phyloP scores from a whole-genome alignment of 2,113 vertebrate genomes.

The Noctilio leporinus region DNA sequence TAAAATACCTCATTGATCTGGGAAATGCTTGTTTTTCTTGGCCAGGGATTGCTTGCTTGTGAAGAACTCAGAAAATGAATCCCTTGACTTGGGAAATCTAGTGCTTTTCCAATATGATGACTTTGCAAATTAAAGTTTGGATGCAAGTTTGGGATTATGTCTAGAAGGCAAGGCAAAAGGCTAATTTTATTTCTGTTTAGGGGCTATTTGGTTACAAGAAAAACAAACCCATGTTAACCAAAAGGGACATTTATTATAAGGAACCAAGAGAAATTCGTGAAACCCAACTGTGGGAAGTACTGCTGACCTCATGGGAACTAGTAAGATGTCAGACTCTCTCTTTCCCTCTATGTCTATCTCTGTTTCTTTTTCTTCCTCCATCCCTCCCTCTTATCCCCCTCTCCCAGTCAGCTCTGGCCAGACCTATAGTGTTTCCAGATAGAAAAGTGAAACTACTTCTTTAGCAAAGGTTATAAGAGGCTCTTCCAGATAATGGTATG shows the following conservation, averaged over 20 bases:
- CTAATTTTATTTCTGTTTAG: slow-evolving; percentile 41
- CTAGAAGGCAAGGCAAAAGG: slow-evolving; percentile 5
- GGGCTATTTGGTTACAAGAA: slow-evolving; percentile 32
- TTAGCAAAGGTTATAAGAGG: not conserved
- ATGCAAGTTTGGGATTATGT: not conserved
- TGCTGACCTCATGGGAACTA: not conserved
- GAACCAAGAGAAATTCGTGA: slow-evolving; percentile 23
- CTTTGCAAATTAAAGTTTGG: not conserved
- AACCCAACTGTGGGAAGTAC: not conserved
- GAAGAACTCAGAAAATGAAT: slow-evolving; percentile 19
- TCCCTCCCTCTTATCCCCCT: not conserved
- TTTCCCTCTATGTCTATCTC: not conserved
- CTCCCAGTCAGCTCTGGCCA: not conserved
- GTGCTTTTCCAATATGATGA: slow-evolving; percentile 36
- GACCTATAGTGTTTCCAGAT: not conserved
- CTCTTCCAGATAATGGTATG: not conserved
- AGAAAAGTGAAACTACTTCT: not conserved
- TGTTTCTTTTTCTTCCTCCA: not conserved
- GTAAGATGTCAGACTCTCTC: not conserved
- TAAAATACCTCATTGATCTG: slow-evolving; percentile 15
- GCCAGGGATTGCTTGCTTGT: not conserved
- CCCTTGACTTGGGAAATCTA: slow-evolving; percentile 7
- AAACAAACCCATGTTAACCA: slow-evolving; percentile 20
- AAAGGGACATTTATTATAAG: slow-evolving; percentile 26
- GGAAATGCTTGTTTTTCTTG: slow-evolving; percentile 36